These are phyloP conservation scores for Polyergus mexicanus DNA, from an alignment of 1,140 invertebrate genomes.

Conservation along the genomic window DNA sequence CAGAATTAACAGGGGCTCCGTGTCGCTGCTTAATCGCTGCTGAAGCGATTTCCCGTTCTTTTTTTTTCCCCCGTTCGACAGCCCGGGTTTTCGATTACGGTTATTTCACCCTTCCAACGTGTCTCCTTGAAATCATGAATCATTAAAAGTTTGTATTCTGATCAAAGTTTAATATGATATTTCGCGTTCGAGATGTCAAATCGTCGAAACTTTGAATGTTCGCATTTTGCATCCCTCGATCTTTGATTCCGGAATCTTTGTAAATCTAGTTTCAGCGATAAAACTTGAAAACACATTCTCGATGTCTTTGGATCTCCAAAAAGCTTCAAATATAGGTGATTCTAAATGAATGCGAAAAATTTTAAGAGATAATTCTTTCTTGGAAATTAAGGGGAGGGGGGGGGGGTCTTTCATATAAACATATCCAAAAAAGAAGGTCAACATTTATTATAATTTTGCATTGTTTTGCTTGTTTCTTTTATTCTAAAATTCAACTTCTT, in stretches of 20 bases:
- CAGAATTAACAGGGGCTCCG: constrained; percentile 8
- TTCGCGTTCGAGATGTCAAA: not conserved
- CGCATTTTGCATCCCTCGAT: not conserved
- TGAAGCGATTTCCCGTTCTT: not conserved
- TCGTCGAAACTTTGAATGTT: not conserved
- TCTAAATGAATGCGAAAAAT: no score
- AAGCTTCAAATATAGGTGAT: no score
- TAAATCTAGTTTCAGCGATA: no score
- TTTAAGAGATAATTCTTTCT: no score
- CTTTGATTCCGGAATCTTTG: not conserved
- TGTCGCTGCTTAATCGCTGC: not conserved
- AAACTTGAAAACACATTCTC: no score
- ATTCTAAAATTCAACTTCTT: no score
- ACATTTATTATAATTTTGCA: no score
- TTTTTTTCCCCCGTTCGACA: not conserved
- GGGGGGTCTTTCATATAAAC: not conserved
- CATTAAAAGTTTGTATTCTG: no score
- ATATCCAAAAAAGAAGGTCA: no score
- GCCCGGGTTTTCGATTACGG: not conserved
- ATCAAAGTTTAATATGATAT: not conserved
- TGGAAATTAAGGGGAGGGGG: not conserved
- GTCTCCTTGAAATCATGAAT: not conserved
- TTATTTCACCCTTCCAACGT: not conserved
- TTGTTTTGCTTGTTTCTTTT: no score
- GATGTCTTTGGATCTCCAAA: no score